Conservation (phyloP, 1,140 invertebrate genomes). For the Microvelia longipes region DNA sequence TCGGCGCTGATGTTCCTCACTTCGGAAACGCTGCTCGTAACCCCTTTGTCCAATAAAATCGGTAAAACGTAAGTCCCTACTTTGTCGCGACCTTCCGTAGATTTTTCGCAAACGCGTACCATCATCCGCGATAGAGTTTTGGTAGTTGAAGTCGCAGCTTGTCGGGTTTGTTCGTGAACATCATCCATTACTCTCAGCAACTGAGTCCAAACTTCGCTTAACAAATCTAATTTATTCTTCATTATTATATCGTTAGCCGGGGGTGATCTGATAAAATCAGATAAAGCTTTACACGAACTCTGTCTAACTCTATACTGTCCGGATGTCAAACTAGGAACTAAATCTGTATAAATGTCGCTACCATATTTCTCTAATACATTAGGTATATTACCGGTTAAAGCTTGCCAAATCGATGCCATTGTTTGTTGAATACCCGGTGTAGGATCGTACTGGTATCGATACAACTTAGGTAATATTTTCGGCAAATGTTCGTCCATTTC, state of each 20-base stretch:
- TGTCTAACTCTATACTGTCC: slow-evolving; percentile 76
- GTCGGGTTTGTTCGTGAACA: slow-evolving; percentile 74
- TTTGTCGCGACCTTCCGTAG: slow-evolving; percentile 56
- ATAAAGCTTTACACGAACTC: slow-evolving; percentile 72
- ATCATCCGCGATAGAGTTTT: slow-evolving; percentile 60
- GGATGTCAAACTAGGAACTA: slow-evolving; percentile 64
- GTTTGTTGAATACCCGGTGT: slow-evolving; percentile 77
- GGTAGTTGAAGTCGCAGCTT: slow-evolving; percentile 59
- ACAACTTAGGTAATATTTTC: slow-evolving; percentile 75
- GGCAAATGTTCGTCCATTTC: slow-evolving; percentile 66
- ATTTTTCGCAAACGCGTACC: slow-evolving; percentile 53
- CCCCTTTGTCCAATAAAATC: slow-evolving; percentile 59
- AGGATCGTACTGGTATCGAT: slow-evolving; percentile 64
- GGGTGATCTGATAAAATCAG: slow-evolving; percentile 52
- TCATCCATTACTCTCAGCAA: slow-evolving; percentile 84
- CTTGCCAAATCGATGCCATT: slow-evolving; percentile 82
- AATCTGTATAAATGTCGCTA: slow-evolving; percentile 67
- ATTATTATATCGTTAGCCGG: slow-evolving; percentile 7
- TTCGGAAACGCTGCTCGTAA: slow-evolving; percentile 58
- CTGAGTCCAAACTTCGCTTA: slow-evolving; percentile 63
- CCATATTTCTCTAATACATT: slow-evolving; percentile 59
- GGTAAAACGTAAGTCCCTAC: slow-evolving; percentile 63
- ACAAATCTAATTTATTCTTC: slow-evolving; percentile 33
- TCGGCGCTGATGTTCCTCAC: slow-evolving; percentile 42
- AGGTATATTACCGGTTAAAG: slow-evolving; percentile 46